Percentiles rank a stretch among this genome's conserved stretches.
Evolutionary conservation across 2,888 invertebrate species (phyloP).

Genomic region (Peribatodes rhomboidaria): DNA sequence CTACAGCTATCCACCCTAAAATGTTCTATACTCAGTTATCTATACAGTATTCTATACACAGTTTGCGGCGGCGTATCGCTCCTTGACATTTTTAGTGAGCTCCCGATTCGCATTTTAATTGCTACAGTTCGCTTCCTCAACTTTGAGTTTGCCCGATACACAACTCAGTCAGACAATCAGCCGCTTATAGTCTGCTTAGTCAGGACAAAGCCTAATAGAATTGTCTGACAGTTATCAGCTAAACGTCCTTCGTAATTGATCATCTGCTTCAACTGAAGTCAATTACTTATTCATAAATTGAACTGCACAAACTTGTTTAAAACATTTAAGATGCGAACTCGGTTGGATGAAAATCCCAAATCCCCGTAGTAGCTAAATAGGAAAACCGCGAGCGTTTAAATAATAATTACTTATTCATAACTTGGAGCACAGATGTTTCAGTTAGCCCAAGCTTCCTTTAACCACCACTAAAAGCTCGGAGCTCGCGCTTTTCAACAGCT

Average conservation of each 20-base stretch:
- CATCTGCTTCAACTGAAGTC: not conserved
- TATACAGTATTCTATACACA: too few relatives aligned
- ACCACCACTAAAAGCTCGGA: conserved; percentile 4
- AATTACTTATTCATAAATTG: not conserved
- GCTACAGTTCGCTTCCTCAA: too few relatives aligned
- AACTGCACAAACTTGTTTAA: conserved; percentile 10
- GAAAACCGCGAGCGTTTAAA: conserved; percentile 15
- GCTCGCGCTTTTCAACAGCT: conserved; percentile 9
- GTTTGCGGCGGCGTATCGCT: too few relatives aligned
- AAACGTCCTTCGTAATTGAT: not conserved
- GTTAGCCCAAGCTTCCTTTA: conserved; percentile 2
- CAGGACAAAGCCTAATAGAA: too few relatives aligned
- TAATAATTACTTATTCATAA: conserved; percentile 23
- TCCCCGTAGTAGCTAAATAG: conserved; percentile 3
- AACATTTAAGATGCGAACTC: not conserved
- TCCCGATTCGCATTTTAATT: too few relatives aligned
- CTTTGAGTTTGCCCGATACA: too few relatives aligned
- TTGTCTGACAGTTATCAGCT: not conserved
- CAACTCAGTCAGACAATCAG: too few relatives aligned
- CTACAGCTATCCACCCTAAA: too few relatives aligned
- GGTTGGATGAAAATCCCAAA: not conserved
- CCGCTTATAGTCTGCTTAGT: too few relatives aligned
- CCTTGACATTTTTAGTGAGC: too few relatives aligned
- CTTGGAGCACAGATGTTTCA: conserved; percentile 9
- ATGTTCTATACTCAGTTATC: too few relatives aligned